phyloP scores from a whole-genome alignment of 2,888 invertebrate species.

The Cephalotes varians region DNA sequence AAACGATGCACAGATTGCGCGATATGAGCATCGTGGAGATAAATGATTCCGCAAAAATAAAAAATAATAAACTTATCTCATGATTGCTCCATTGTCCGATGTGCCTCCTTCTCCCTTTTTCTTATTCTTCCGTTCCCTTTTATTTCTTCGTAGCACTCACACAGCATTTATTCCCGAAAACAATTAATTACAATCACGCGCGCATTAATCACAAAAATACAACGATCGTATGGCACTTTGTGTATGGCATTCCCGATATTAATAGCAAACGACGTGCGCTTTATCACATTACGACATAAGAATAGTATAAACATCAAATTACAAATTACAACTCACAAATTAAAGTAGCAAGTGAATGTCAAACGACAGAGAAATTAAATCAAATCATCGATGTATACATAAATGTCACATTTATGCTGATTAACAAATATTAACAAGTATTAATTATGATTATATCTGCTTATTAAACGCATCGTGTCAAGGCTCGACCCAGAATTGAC shows the following conservation, averaged over 20 bases:
- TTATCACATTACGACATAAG: background rate
- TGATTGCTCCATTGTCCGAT: background rate
- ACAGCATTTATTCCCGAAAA: background rate
- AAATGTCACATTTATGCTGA: background rate
- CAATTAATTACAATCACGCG: background rate
- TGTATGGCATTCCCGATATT: background rate
- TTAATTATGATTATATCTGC: background rate
- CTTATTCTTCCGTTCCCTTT: background rate
- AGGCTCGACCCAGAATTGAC: background rate
- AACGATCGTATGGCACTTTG: background rate
- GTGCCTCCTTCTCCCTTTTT: background rate
- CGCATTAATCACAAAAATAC: background rate
- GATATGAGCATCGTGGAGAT: background rate
- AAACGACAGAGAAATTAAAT: background rate
- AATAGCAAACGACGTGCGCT: slow-evolving; percentile 12
- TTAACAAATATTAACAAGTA: background rate
- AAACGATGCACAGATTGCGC: background rate
- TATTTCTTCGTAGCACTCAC: background rate
- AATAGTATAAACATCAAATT: background rate
- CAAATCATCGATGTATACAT: background rate
- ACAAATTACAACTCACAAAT: background rate
- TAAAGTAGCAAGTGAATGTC: background rate
- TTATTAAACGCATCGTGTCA: background rate
- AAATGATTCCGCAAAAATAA: background rate
- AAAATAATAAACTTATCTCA: background rate